phyloP scores from a whole-genome alignment of 2,113 vertebrate genomes.

The Tapirus terrestris region DNA sequence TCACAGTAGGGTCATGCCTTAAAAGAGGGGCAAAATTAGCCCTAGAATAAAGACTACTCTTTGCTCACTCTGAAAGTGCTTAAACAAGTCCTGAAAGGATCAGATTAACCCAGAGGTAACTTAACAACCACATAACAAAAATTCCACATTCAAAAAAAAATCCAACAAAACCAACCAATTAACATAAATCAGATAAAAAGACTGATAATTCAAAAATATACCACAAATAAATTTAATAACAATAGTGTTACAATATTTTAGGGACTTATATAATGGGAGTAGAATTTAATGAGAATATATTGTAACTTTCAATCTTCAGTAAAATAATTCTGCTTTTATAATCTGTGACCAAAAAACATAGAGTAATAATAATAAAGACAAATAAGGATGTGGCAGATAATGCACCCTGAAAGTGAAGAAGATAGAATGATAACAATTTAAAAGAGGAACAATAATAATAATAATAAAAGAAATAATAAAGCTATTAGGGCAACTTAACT shows the following conservation, averaged over 20 bases:
- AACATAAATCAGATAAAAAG: not conserved
- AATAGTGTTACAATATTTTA: not conserved
- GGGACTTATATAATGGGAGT: not conserved
- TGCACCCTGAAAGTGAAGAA: not conserved
- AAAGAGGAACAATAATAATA: not conserved
- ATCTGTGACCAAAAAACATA: not conserved
- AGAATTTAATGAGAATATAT: not conserved
- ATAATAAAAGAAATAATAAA: not conserved
- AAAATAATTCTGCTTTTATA: not conserved
- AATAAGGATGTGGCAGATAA: not conserved
- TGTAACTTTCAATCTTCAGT: not conserved
- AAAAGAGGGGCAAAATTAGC: not conserved
- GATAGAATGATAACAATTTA: not conserved
- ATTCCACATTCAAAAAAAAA: not conserved
- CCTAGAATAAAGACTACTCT: not conserved
- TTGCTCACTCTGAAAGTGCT: not conserved
- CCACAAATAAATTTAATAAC: not conserved
- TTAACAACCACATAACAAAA: not conserved
- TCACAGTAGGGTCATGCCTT: not conserved
- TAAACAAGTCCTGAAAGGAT: not conserved
- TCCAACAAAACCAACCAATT: not conserved
- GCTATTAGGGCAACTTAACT: not conserved
- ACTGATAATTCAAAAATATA: not conserved
- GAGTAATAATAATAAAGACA: not conserved
- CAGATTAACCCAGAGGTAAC: not conserved